These are phyloP conservation scores for Euthynnus affinis DNA, from an alignment of 2,797 vertebrate genomes.

Conservation along the genomic window DNA sequence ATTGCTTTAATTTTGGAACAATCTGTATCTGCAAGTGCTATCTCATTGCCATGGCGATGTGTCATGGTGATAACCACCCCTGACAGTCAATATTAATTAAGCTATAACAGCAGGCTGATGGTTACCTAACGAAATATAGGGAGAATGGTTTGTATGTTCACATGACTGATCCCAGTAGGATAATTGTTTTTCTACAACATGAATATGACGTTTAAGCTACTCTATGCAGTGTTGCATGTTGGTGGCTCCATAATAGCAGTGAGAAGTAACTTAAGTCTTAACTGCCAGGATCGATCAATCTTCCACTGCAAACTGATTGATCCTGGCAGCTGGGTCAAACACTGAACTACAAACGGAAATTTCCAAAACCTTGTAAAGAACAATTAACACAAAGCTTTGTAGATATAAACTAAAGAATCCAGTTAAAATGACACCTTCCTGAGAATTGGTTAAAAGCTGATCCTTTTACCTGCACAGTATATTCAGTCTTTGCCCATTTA, in stretches of 20 bases:
- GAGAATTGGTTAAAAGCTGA: not conserved
- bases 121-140: not conserved
- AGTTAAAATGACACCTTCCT: not conserved
- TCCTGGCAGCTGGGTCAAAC: not conserved
- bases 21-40: constrained; percentile 32
- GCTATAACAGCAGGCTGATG: constrained; percentile 18
- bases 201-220: not conserved
- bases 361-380: not conserved
- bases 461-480: not conserved
- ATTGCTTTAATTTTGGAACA: constrained; percentile 40
- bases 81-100: constrained; percentile 51
- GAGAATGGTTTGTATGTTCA: not conserved
- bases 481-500: not conserved
- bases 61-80: constrained; percentile 57
- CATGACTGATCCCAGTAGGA: not conserved
- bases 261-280: not conserved
- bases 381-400: not conserved
- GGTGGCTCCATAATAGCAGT: not conserved
- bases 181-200: not conserved
- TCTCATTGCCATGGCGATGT: constrained; percentile 76
- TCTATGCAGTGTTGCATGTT: not conserved
- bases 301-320: not conserved
- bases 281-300: not conserved
- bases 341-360: not conserved
- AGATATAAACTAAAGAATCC: not conserved